Evolutionary conservation across 2,888 invertebrate genomes (phyloP), one percentile per base, ranked within the genome.

Genomic region (Hesperia comma): DNA sequence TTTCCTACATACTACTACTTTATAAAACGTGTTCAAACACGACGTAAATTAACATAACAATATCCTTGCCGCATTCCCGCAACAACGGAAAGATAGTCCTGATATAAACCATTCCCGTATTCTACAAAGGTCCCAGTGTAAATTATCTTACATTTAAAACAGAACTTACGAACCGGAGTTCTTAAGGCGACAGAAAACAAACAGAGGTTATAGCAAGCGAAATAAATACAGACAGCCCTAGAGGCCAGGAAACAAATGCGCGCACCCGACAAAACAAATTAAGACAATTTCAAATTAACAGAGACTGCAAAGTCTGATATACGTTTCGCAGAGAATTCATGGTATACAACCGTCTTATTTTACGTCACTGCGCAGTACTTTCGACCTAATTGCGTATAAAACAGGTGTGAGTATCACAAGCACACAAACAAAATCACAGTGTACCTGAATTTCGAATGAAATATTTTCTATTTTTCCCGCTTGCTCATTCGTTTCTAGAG

Each of bases 271-370:
- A 79, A 85, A 87, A 88, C 85, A 88, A 88, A 88, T 90, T 88
- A 89, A 89, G 87, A 89, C 88, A 88, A 89, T 88, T 88, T 83
- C 79, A 85, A 87, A 89, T 89, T 89, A 90, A 87, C 86, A 80
- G 81, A 81, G 79, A 83, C 85, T 85, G 79, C 82, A 83, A 86
- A 85, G 82, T 84, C 86, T 85, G 80, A 87, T 85, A 83, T 86
- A 85, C 86, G 81, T 80, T 77, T 49, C 79, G 77, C 74, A 68
- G 77, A 79, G 78, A 80, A 79, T 77, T 78, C 77, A 71, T 77
- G 77, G 75, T 77, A 74, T 79, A 82, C 75, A 83, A 82, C 76
- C 75, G 79, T 79, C 79, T 79, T 73, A 74, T 77, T 77, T 81
- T 78, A 78, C 80, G 7, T 72, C 63, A 68, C 68, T 69, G 56